Percentiles rank a stretch among this genome's conserved stretches.
Conservation (phyloP, 1,140 invertebrate genomes). For the Tetramorium alpestre region DNA sequence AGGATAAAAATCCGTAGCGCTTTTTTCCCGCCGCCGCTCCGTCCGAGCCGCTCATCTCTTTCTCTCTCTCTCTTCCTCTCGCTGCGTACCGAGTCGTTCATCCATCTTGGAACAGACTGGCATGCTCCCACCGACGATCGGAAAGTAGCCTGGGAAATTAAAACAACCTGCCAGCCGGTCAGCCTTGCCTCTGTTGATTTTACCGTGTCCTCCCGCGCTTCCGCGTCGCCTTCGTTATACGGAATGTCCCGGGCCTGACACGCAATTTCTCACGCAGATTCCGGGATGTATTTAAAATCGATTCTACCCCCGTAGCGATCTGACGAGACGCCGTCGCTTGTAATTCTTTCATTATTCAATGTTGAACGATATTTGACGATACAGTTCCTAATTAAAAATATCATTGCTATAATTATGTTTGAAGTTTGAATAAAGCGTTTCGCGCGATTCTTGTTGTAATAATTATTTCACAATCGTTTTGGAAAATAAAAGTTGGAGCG, state of each 20-base stretch:
- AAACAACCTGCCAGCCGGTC: constrained; percentile 81
- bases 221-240: constrained; percentile 54
- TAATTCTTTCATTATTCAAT: constrained; percentile 14
- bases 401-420: too few relatives aligned
- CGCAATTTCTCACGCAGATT: constrained; percentile 56
- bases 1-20: constrained; percentile 5
- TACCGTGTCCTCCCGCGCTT: constrained; percentile 67
- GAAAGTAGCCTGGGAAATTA: constrained; percentile 81
- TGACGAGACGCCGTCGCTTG: background rate
- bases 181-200: constrained; percentile 80
- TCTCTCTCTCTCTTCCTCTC: background rate
- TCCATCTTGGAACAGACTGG: constrained; percentile 70
- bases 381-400: background rate
- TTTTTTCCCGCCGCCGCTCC: background rate
- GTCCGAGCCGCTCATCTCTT: background rate
- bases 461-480: background rate
- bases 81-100: constrained; percentile 67
- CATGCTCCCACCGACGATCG: constrained; percentile 69
- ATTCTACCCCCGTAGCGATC: background rate
- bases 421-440: background rate
- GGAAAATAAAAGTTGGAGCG: background rate
- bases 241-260: constrained; percentile 14
- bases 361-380: background rate
- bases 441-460: background rate
- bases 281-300: constrained; percentile 19